Conservation (phyloP, 2,888 invertebrate genomes). For the Phaedon cochleariae region DNA sequence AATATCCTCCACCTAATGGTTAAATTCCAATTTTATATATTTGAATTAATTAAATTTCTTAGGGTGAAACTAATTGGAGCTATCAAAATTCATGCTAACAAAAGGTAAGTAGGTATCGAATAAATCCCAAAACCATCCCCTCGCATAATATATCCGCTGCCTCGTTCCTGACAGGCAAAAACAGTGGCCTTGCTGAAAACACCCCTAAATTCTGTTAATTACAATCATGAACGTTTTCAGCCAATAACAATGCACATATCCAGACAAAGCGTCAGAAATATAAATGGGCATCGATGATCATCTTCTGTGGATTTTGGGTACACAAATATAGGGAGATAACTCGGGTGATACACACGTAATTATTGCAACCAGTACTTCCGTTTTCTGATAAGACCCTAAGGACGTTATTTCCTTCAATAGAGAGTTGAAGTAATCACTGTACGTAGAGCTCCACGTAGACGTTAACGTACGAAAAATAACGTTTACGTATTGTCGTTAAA, state of each 20-base stretch:
- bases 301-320: background rate
- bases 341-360: background rate
- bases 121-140: background rate
- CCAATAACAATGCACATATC: conserved; percentile 9
- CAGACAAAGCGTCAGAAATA: conserved; percentile 13
- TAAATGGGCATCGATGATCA: background rate
- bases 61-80: too few species aligned
- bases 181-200: background rate
- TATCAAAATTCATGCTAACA: too few species aligned
- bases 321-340: background rate
- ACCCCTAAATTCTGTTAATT: conserved; percentile 2
- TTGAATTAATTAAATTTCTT: too few species aligned
- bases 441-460: too few species aligned
- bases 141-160: background rate
- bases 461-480: too few species aligned
- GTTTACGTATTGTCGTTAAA: too few species aligned
- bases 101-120: background rate
- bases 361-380: too few species aligned
- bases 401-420: too few species aligned
- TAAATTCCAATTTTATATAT: too few species aligned
- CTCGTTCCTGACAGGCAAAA: background rate
- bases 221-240: conserved; percentile 4
- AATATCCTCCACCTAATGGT: too few species aligned
- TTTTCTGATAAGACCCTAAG: too few species aligned
- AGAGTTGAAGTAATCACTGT: too few species aligned